phyloP scores from a whole-genome alignment of 2,888 invertebrate genomes.

The Eupithecia tripunctaria region DNA sequence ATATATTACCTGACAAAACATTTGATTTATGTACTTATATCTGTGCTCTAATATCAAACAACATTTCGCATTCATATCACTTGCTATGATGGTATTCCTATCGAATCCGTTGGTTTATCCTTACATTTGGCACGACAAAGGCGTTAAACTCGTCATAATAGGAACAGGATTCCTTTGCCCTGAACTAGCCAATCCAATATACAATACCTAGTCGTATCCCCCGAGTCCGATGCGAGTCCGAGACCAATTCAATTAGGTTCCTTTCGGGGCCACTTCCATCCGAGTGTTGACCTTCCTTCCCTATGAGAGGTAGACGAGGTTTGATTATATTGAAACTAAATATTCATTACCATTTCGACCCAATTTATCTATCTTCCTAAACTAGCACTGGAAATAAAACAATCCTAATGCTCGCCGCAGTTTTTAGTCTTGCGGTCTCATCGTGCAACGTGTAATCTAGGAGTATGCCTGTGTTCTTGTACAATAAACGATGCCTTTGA shows the following conservation, averaged over 20 bases:
- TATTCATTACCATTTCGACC: not conserved
- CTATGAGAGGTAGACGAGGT: not conserved
- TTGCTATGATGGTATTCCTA: not conserved
- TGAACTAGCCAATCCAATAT: not conserved
- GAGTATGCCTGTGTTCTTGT: not conserved
- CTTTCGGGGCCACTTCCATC: conserved; percentile 30
- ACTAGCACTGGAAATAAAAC: not conserved
- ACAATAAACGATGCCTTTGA: not conserved
- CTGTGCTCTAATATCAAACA: not conserved
- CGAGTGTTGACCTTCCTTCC: conserved; percentile 25
- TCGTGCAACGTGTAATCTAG: not conserved
- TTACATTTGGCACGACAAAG: not conserved
- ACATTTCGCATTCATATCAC: not conserved
- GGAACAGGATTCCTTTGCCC: not conserved
- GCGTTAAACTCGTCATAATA: not conserved
- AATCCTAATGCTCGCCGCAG: not conserved
- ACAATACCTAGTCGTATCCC: conserved; percentile 14
- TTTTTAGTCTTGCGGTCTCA: not conserved
- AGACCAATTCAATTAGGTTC: conserved; percentile 49
- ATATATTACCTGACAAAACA: not conserved
- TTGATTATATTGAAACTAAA: not conserved
- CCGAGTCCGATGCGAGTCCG: conserved; percentile 28
- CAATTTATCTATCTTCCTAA: not conserved
- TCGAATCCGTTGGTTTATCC: conserved; percentile 35
- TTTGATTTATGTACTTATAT: not conserved